Base-by-base conservation (phyloP, 1,140 invertebrate genomes). In the Spodoptera frugiperda region DNA sequence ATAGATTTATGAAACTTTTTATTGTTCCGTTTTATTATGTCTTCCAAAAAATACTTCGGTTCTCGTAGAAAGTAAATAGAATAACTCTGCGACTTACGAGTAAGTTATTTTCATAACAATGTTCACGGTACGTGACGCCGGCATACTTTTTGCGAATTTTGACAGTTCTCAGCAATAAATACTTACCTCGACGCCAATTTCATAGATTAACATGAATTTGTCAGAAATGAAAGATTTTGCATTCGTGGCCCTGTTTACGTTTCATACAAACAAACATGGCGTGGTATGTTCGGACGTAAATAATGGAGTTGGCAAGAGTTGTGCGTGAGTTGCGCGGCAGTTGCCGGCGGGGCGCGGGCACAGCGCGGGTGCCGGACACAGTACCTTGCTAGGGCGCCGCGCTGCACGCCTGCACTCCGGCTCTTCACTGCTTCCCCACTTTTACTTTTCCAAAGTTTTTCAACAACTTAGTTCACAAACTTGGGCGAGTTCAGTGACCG, bases 311-410 rank as follows among this genome's bases (percentile, higher is more conserved):
- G n/a, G 30, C 30, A 49, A 19, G 49, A 14, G 15, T 59, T 61
- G 71, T 73, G 33, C 49, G 61, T 12, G 61, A 21, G 30, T 71
- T 79, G 59, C 33, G 51, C 54, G 53, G 15, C 75, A 67, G 86
- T 76, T 85, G 73, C 71, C 54, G 46, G 76, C 65, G 80, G 77
- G 81, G 79, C 82, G 85, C 48, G 83, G 61, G 63, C 78, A 83
- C 77, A 70, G 78, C 5, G 6, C 33, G 81, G 77, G 75, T 10
- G 44, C 19, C 82, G 12, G 84, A 85, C 85, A 91, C 88, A 85
- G 87, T 91, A 89, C 90, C 89, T 89, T 87, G 80, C 86, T 85
- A 84, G 86, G 84, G 85, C 83, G 89, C 85, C 85, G 86, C 87
- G 84, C 84, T 87, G 86, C 78, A 82, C 82, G 79, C 77, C 82